A percentile compares a stretch with the other conserved stretches of the same genome.
These are phyloP conservation scores for Scotopteryx bipunctaria DNA, from an alignment of 2,888 invertebrate genomes.

Conservation along the genomic window DNA sequence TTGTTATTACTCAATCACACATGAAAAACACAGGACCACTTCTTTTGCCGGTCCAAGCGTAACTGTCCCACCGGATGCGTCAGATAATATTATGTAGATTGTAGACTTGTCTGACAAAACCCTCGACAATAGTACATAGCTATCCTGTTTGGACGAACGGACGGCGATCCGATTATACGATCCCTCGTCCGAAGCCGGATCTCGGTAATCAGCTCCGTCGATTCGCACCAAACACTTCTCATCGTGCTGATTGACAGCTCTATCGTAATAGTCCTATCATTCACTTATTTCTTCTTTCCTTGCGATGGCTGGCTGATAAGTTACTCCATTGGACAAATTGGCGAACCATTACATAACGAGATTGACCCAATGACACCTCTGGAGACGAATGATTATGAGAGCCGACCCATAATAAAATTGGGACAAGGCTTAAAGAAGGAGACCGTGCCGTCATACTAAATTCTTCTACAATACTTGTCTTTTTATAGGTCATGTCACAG, in stretches of 20 bases:
- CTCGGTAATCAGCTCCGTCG: conserved; percentile 50
- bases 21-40: not conserved
- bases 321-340: too few relatives aligned
- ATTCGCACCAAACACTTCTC: conserved; percentile 32
- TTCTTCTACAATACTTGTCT: too few relatives aligned
- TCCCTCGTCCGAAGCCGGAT: conserved; percentile 50
- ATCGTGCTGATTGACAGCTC: conserved; percentile 7
- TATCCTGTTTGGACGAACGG: conserved; percentile 36
- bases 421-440: too few relatives aligned
- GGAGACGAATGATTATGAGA: too few relatives aligned
- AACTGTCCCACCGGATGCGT: conserved; percentile 25
- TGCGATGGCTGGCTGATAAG: too few relatives aligned
- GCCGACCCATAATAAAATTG: too few relatives aligned
- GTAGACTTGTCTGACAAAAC: conserved; percentile 9
- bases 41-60: not conserved
- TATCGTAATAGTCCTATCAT: not conserved
- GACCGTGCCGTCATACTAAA: too few relatives aligned
- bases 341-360: too few relatives aligned
- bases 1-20: not conserved
- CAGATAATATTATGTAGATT: conserved; percentile 41
- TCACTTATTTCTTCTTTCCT: not conserved
- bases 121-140: conserved; percentile 8
- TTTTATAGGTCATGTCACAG: too few relatives aligned
- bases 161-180: conserved; percentile 53
- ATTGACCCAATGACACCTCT: too few relatives aligned